Conservation (phyloP, 2,888 invertebrate genomes). For the Stegana nigrithorax region DNA sequence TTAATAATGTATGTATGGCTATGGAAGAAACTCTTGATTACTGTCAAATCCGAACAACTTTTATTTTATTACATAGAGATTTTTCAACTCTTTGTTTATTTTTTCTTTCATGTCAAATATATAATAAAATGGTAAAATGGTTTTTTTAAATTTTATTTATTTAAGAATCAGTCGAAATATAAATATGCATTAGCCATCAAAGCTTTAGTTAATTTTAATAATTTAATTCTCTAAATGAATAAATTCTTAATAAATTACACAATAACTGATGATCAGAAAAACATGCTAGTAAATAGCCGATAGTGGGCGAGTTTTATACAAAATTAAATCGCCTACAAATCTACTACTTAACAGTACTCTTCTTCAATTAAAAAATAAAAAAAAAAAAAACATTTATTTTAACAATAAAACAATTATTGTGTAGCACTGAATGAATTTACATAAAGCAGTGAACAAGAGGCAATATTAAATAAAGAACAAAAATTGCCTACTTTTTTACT, state of each 20-base stretch:
- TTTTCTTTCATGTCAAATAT: too few relatives aligned
- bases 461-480: slow-evolving; percentile 29
- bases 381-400: background rate
- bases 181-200: too few relatives aligned
- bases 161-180: too few relatives aligned
- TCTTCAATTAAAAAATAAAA: slow-evolving; percentile 14
- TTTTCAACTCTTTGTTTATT: too few relatives aligned
- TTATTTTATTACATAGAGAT: too few relatives aligned
- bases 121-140: too few relatives aligned
- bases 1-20: too few relatives aligned
- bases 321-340: slow-evolving; percentile 29
- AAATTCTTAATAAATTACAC: background rate
- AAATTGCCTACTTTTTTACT: slow-evolving; percentile 40
- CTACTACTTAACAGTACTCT: slow-evolving; percentile 33
- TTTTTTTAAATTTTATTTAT: too few relatives aligned
- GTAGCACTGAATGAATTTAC: slow-evolving; percentile 29
- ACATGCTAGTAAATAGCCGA: slow-evolving; percentile 22
- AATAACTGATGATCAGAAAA: slow-evolving; percentile 5
- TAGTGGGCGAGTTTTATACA: slow-evolving; percentile 14
- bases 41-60: too few relatives aligned
- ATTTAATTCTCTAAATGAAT: background rate
- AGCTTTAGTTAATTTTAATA: background rate
- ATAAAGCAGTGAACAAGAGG: slow-evolving; percentile 39
- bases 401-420: background rate
- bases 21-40: too few relatives aligned